Evolutionary conservation across 2,797 vertebrate genomes (phyloP), one percentile per base, ranked within the genome.

Genomic region (Macropodus opercularis): DNA sequence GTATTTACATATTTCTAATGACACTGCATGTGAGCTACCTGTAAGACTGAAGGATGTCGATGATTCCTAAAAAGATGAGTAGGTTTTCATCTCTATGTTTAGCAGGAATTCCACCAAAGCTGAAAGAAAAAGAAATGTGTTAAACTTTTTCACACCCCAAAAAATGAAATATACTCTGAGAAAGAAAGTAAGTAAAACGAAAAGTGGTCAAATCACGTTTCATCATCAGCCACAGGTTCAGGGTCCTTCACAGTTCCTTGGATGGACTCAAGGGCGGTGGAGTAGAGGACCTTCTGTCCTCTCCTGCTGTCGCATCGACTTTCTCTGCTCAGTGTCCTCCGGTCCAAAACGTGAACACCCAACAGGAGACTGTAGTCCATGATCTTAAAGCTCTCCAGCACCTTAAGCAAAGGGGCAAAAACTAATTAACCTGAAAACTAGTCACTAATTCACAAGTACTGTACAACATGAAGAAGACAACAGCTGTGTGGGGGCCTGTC

Each of bases 351-450:
- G 1, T 93, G 92, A 53, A 93, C 79, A 15, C 92, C 92, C 72
- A 92, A 72, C 56, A 92, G 87, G 38, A 98, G 92, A 72, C 96
- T 97, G 82, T 98, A 98, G 89, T 98, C 97, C 96, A 98, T 98
- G 85, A 98, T 98, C 89, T 98, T 98, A 81, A 98, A 98, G 76
- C 96, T 98, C 90, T 98, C 96, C 52, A 98, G 86, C 13, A 98
- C 97, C 96, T 98, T 75, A 11, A 2, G 7, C 35, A 18, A 17
- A 6, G n/a, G n/a, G n/a, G n/a, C n/a, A n/a, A 54, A 24, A 66
- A 1, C n/a, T n/a, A n/a, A n/a, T n/a, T n/a, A 61, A 40, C 43
- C 8, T 5, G 8, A 26, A 49, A 8, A 7, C 22, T 3, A 69
- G n/a, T 7, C 11, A 17, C 13, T 1, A 15, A 12, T 14, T n/a